These are phyloP conservation scores for Vulpes vulpes DNA, from an alignment of 2,113 vertebrate species.

Conservation along the genomic window DNA sequence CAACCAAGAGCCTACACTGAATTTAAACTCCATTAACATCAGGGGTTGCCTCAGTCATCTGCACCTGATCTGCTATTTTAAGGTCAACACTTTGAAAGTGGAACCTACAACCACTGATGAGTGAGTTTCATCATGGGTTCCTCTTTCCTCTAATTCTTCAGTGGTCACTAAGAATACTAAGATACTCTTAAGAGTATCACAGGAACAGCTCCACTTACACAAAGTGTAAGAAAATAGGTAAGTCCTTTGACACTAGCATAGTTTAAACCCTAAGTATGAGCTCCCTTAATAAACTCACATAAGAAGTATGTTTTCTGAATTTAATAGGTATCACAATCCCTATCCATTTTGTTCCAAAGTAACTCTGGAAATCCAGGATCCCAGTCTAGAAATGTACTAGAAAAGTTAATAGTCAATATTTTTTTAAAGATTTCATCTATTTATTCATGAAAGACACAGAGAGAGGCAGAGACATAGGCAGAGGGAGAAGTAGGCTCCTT, in stretches of 20 bases:
- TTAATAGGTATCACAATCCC: not conserved
- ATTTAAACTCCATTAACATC: not conserved
- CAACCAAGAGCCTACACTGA: not conserved
- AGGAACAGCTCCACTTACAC: not conserved
- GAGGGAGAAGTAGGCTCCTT: too few relatives aligned
- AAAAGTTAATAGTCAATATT: not conserved
- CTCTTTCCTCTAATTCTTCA: not conserved
- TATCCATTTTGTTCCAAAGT: not conserved
- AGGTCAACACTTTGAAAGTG: not conserved
- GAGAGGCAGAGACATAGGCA: too few relatives aligned
- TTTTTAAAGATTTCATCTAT: not conserved
- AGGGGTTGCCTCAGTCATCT: not conserved
- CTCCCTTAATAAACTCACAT: not conserved
- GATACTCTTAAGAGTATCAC: not conserved
- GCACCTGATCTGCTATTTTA: not conserved
- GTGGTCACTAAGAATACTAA: not conserved
- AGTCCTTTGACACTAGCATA: not conserved
- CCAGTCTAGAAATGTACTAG: not conserved
- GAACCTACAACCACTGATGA: not conserved
- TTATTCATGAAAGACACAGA: too few relatives aligned
- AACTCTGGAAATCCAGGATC: not conserved
- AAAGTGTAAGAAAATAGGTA: not conserved
- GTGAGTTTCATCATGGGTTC: not conserved
- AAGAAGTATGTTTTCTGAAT: not conserved
- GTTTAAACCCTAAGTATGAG: not conserved